Conservation (phyloP, 2,888 invertebrate genomes). For the Dromius quadrimaculatus region DNA sequence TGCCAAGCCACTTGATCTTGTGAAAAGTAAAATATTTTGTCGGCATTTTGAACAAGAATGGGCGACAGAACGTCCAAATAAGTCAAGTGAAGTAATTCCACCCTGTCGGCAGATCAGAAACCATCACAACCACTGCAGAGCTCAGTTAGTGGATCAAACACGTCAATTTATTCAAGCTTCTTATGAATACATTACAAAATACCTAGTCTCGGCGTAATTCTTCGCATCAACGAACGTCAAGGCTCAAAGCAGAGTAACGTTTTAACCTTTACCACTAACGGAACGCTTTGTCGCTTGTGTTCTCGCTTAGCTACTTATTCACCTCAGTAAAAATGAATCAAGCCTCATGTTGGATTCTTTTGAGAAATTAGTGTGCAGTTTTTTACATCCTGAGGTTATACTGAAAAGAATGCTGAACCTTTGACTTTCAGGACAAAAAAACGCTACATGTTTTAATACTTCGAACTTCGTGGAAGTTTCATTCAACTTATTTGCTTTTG, state of each 20-base stretch:
- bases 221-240: slow-evolving; percentile 56
- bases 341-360: slow-evolving; percentile 38
- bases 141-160: slow-evolving; percentile 60
- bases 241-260: slow-evolving; percentile 28
- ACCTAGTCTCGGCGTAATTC: slow-evolving; percentile 54
- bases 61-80: slow-evolving; percentile 54
- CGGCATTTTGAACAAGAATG: slow-evolving; percentile 61
- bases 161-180: slow-evolving; percentile 62
- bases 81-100: slow-evolving; percentile 19
- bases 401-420: background rate
- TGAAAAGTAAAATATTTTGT: slow-evolving; percentile 62
- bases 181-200: slow-evolving; percentile 61
- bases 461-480: too few species aligned
- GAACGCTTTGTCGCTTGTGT: slow-evolving; percentile 24
- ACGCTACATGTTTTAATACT: background rate
- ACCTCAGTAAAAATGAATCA: slow-evolving; percentile 37
- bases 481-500: too few species aligned
- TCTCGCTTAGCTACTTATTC: slow-evolving; percentile 32
- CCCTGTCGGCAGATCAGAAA: background rate
- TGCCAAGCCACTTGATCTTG: slow-evolving; percentile 61
- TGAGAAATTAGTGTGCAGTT: slow-evolving; percentile 28
- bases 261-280: slow-evolving; percentile 18
- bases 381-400: slow-evolving; percentile 5
- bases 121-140: slow-evolving; percentile 34
- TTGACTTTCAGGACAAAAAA: background rate